Evolutionary conservation across 1,140 invertebrate species (phyloP).

Genomic region (Aphaenogaster rudis): DNA sequence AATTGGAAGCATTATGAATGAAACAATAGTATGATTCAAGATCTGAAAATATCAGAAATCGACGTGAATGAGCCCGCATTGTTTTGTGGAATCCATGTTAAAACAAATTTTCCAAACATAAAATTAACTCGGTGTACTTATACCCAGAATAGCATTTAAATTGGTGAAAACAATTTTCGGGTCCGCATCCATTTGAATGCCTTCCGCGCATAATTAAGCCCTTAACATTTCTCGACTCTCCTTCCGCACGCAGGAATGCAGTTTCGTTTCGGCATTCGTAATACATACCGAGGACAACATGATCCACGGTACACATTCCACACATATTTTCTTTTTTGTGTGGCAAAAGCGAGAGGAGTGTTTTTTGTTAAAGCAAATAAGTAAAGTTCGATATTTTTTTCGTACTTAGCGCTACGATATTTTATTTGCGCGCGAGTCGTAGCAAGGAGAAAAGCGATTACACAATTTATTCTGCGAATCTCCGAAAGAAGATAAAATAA

Average conservation of each 20-base stretch:
- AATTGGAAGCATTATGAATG: not conserved
- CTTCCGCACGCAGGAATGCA: constrained; percentile 66
- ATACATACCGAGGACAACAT: constrained; percentile 54
- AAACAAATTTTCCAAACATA: constrained; percentile 28
- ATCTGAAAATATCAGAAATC: not conserved
- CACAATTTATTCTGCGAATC: constrained; percentile 13
- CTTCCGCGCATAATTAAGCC: constrained; percentile 74
- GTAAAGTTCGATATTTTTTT: not conserved
- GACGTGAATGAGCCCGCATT: not conserved
- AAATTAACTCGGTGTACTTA: constrained; percentile 66
- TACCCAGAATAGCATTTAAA: constrained; percentile 57
- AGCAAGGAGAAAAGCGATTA: not conserved
- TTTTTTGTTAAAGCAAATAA: not conserved
- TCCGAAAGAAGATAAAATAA: not conserved
- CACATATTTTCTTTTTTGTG: not conserved
- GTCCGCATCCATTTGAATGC: constrained; percentile 62
- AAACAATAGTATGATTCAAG: not conserved
- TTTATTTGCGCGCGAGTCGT: not conserved
- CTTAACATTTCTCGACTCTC: constrained; percentile 68
- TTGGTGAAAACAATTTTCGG: constrained; percentile 69
- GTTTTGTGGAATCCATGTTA: no score
- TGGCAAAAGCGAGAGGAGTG: not conserved
- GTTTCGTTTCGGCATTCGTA: constrained; percentile 68
- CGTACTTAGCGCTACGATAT: not conserved
- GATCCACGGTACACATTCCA: not conserved